phyloP scores from a whole-genome alignment of 1,140 invertebrate genomes.

The Melitaea cinxia region DNA sequence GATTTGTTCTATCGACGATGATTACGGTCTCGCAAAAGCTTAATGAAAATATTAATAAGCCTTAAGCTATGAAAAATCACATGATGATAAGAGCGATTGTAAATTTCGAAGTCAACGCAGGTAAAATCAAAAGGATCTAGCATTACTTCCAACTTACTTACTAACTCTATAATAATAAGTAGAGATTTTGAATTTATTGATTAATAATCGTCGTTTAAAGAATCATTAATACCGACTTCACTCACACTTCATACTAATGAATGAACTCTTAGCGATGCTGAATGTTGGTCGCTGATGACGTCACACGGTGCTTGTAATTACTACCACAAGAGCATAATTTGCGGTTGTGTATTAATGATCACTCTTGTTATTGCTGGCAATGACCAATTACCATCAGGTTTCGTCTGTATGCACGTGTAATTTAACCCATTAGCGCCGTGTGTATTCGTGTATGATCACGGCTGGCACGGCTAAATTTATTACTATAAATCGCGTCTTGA shows the following conservation, averaged over 20 bases:
- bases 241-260: background rate
- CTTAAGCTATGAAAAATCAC: too few species aligned
- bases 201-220: background rate
- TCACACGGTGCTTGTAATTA: background rate
- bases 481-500: too few species aligned
- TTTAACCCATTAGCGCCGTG: background rate
- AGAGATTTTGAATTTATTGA: background rate
- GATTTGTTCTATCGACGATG: too few species aligned
- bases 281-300: background rate
- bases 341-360: slow-evolving; percentile 4
- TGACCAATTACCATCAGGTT: background rate
- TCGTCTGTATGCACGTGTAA: background rate
- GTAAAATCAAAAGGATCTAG: too few species aligned
- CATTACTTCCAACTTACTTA: too few species aligned
- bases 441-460: too few species aligned
- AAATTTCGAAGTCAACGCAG: too few species aligned
- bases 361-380: slow-evolving; percentile 1
- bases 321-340: slow-evolving; percentile 1
- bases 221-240: background rate
- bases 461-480: too few species aligned
- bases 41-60: too few species aligned
- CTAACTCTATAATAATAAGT: too few species aligned
- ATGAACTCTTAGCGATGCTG: background rate
- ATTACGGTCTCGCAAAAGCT: too few species aligned
- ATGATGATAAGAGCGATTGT: too few species aligned